These are phyloP conservation scores for Sparus aurata DNA, from an alignment of 2,797 vertebrate genomes.

Conservation along the genomic window DNA sequence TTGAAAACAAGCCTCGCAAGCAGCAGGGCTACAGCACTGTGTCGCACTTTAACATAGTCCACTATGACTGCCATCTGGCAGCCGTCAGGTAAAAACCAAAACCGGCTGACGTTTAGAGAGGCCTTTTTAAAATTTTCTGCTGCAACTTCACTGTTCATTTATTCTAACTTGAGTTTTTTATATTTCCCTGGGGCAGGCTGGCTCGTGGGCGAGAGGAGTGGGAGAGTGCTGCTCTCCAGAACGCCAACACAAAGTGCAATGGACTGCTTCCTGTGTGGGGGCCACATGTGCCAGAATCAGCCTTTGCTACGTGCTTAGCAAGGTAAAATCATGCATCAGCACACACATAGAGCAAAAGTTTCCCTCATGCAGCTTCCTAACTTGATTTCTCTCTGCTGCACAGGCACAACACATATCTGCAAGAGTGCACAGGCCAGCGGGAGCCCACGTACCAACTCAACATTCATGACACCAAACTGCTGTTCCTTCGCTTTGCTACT, in stretches of 20 bases:
- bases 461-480: conserved; percentile 97
- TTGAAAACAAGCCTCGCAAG: conserved; percentile 97
- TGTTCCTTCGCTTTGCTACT: conserved; percentile 97
- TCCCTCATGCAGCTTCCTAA: not conserved
- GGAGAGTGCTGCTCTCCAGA: conserved; percentile 98
- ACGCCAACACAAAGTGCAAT: conserved; percentile 99
- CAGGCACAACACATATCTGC: conserved; percentile 99
- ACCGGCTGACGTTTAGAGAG: not conserved
- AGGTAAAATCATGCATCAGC: conserved; percentile 80
- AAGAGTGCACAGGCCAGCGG: conserved; percentile 97
- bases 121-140: too few species aligned
- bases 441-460: conserved; percentile 99
- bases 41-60: conserved; percentile 99
- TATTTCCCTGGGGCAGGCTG: conserved; percentile 81
- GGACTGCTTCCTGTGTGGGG: conserved; percentile 98
- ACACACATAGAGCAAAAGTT: not conserved
- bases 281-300: conserved; percentile 98
- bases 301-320: conserved; percentile 98
- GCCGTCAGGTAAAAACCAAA: conserved; percentile 91
- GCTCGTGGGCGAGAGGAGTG: conserved; percentile 98
- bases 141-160: not conserved
- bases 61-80: conserved; percentile 99
- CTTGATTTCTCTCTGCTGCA: conserved; percentile 1
- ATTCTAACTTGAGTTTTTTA: not conserved
- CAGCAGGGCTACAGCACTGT: conserved; percentile 99